Evolutionary conservation across 2,797 vertebrate species (phyloP), one percentile per base, ranked within the genome.

Genomic region (Tragopan temminckii): DNA sequence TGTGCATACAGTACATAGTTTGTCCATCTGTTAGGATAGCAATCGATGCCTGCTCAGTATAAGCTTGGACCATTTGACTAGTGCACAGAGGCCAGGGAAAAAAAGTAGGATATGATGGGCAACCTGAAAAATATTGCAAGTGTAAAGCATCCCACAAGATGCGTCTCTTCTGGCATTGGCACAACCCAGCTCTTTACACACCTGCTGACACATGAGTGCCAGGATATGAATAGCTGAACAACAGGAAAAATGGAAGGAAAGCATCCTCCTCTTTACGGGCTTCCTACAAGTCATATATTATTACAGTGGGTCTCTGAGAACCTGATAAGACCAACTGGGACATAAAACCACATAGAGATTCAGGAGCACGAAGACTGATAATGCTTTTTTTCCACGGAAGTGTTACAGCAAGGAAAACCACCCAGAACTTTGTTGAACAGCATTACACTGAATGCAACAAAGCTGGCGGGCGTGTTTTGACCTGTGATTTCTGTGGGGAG

Each of bases 191-290:
- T 88, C 55, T 92, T 80, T 64, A 46, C 1, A 14, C 89, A 96
- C 85, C 93, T 97, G 93, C 79, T 96, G 92, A 90, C 62, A 80
- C 4, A 0, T 45, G 62, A 81, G 61, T 90, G 90, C 92, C 96
- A 95, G 91, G 91, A 93, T 86, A 88, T 66, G 93, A 94, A 96
- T 90, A 93, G 77, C 71, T 92, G 91, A 96, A 88, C 88, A 88
- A 77, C 76, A 89, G 88, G 81, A 66, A 89, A 95, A 96, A 90
- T 92, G 71, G 91, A 83, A 88, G 79, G 86, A 90, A 62, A 69
- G 55, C 64, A 71, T 89, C 67, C 58, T 89, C 83, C 81, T 96
- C 88, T 78, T 83, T 81, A 62, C 33, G 85, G 79, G 84, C 45
- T 95, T 96, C 86, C 91, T 88, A 95, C 90, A 96, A 85, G 89